A percentile compares a stretch with the other conserved stretches of the same genome.
These are phyloP conservation scores for Aphidius colemani DNA, from an alignment of 2,888 invertebrate species.

Conservation along the genomic window DNA sequence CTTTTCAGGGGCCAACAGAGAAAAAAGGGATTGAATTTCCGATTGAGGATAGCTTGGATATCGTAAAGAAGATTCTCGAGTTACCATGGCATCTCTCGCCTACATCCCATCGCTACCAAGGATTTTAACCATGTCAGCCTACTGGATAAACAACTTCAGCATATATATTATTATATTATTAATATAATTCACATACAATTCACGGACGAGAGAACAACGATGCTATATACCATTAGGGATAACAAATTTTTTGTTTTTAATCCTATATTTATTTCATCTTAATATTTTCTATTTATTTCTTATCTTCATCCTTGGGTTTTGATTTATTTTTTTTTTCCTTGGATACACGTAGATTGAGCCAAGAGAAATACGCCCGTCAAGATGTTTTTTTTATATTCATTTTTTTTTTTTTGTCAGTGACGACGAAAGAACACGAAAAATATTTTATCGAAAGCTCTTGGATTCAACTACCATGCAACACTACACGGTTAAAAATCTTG, in stretches of 20 bases:
- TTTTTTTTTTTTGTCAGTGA: neutral
- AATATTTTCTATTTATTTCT: neutral
- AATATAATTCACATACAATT: slow-evolving; percentile 3
- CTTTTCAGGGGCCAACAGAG: slow-evolving; percentile 9
- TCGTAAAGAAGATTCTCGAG: slow-evolving; percentile 23
- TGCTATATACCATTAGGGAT: slow-evolving; percentile 22
- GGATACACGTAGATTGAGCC: no score
- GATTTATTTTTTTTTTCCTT: no score
- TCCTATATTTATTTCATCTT: neutral
- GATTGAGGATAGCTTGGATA: slow-evolving; percentile 25
- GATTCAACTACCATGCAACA: neutral
- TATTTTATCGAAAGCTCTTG: slow-evolving; percentile 17
- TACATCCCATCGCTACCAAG: slow-evolving; percentile 25
- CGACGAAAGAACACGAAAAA: slow-evolving; percentile 19
- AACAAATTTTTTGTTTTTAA: slow-evolving; percentile 13
- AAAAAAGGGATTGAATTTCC: slow-evolving; percentile 12
- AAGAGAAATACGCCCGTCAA: no score
- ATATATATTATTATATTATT: neutral
- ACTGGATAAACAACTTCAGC: slow-evolving; percentile 26
- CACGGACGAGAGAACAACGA: slow-evolving; percentile 18
- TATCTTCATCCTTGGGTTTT: no score
- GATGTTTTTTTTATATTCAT: neutral
- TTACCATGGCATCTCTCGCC: slow-evolving; percentile 27
- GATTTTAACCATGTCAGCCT: slow-evolving; percentile 27
- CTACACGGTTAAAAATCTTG: no score